phyloP scores from a whole-genome alignment of 2,888 invertebrate species.

The Hecatera dysodea region DNA sequence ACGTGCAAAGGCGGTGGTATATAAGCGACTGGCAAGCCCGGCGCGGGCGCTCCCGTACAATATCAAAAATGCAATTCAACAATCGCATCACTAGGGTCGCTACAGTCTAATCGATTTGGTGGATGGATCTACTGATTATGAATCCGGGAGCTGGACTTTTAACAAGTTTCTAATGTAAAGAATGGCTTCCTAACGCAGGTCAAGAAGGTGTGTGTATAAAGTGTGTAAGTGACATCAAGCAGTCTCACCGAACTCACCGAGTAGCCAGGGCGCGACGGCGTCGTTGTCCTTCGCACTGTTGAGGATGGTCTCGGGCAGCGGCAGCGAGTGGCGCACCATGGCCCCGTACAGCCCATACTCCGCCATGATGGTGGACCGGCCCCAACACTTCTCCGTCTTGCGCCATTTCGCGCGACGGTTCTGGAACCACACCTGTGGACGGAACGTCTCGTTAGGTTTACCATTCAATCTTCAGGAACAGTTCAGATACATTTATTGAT shows the following conservation, averaged over 20 bases:
- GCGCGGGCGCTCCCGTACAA: too few species aligned
- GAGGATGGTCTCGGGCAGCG: constrained; percentile 99
- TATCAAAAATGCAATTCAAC: too few species aligned
- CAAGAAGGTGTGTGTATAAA: constrained; percentile 15
- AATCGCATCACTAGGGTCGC: too few species aligned
- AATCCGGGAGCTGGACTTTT: too few species aligned
- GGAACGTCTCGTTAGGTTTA: constrained; percentile 9
- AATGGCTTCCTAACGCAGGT: constrained; percentile 9
- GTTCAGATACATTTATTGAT: too few species aligned
- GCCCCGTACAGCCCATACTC: constrained; percentile 99
- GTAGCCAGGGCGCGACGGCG: constrained; percentile 99
- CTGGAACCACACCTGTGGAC: constrained; percentile 99
- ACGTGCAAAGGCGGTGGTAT: too few species aligned
- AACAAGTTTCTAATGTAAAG: too few species aligned
- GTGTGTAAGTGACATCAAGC: constrained; percentile 62
- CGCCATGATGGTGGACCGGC: constrained; percentile 99
- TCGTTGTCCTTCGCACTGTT: constrained; percentile 99
- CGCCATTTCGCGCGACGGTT: constrained; percentile 99
- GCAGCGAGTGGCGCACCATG: constrained; percentile 99
- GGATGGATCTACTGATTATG: too few species aligned
- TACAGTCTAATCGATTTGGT: too few species aligned
- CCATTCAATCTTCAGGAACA: neutral
- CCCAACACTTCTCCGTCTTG: constrained; percentile 99
- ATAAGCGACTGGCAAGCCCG: too few species aligned
- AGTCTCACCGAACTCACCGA: constrained; percentile 93